A percentile compares a stretch with the other conserved stretches of the same genome.
Evolutionary conservation across 1,140 invertebrate species (phyloP).

Genomic region (Oreohelix idahoensis): DNA sequence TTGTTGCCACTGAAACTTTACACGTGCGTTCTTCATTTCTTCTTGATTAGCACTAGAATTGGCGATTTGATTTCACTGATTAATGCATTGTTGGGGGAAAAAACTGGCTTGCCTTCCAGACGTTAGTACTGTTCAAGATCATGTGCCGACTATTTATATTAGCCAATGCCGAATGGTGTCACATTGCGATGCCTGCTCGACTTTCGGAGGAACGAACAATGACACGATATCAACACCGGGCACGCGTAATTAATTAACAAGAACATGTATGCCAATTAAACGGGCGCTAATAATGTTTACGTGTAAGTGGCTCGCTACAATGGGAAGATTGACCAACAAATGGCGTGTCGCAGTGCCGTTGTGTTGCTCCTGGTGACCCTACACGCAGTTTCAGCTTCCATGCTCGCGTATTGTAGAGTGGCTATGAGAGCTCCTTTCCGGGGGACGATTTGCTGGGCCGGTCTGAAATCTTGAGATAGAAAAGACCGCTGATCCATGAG

Average conservation of each 20-base stretch:
- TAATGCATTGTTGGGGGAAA: too few species aligned
- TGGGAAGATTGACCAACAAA: background rate
- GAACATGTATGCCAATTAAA: background rate
- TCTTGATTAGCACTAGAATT: too few species aligned
- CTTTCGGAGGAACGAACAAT: background rate
- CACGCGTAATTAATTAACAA: background rate
- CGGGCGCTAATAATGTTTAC: background rate
- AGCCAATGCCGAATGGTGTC: background rate
- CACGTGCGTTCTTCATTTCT: too few species aligned
- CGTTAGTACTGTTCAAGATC: too few species aligned
- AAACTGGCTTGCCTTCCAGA: too few species aligned
- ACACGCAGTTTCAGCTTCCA: background rate
- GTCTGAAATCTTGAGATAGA: background rate
- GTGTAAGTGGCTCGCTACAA: background rate
- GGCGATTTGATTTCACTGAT: too few species aligned
- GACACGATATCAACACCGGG: background rate
- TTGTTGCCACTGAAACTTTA: too few species aligned
- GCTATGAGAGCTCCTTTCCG: background rate
- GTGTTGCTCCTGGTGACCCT: background rate
- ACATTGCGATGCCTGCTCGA: too few species aligned
- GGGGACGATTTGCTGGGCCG: background rate
- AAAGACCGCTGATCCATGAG: background rate
- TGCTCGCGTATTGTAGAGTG: background rate
- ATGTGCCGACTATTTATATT: background rate
- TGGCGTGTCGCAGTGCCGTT: background rate